Conservation (phyloP, 2,113 vertebrate genomes). For the Oreotrochilus melanogaster region DNA sequence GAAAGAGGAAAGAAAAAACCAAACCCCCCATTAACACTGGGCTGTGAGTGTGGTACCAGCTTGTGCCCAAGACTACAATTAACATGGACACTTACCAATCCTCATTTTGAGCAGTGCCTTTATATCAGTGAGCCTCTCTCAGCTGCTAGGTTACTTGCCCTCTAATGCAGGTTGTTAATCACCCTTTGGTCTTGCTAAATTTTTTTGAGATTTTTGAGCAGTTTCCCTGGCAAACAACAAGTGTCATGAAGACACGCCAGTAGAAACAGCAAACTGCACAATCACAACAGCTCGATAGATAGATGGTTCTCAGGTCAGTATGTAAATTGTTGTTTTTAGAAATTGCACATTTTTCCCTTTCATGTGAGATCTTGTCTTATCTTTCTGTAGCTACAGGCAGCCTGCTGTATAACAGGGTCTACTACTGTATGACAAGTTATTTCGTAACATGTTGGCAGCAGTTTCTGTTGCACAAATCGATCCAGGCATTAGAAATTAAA, state of each 20-base stretch:
- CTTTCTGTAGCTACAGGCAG: not conserved
- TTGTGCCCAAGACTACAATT: not conserved
- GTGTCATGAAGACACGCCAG: not conserved
- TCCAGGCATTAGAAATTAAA: not conserved
- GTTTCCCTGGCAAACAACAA: not conserved
- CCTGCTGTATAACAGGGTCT: not conserved
- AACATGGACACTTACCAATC: not conserved
- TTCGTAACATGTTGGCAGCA: not conserved
- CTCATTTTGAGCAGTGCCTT: constrained; percentile 30
- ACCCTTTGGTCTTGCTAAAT: not conserved
- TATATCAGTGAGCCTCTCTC: not conserved
- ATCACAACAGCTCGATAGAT: not conserved
- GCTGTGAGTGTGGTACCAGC: not conserved
- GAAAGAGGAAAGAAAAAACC: not conserved
- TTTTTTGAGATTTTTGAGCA: not conserved
- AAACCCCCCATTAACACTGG: not conserved
- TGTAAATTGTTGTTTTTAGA: constrained; percentile 16
- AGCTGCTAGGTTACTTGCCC: not conserved
- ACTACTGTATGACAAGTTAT: not conserved
- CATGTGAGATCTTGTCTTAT: not conserved
- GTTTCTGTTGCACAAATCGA: constrained; percentile 13
- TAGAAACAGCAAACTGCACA: not conserved
- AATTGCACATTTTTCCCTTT: not conserved
- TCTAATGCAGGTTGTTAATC: not conserved
- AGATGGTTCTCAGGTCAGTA: not conserved